Evolutionary conservation across 2,113 vertebrate genomes (phyloP).

Genomic region (Nyctereutes procyonoides): DNA sequence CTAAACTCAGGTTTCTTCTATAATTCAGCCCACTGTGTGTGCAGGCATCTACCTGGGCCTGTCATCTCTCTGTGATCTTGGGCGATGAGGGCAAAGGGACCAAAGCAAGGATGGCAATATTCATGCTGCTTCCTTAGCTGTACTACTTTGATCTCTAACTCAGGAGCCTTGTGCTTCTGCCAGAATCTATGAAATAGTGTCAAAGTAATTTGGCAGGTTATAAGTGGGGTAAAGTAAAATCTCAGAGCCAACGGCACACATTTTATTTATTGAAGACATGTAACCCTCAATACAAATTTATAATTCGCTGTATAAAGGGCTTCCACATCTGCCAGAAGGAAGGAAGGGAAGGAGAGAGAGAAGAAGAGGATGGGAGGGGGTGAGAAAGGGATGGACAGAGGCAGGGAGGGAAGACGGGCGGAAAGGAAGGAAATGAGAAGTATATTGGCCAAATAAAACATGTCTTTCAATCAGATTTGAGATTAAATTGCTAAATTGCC

Average conservation of each 20-base stretch:
- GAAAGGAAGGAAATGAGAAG: background rate
- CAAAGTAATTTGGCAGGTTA: background rate
- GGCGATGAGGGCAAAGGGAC: background rate
- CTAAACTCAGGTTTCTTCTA: background rate
- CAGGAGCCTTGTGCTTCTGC: background rate
- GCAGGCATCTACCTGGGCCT: background rate
- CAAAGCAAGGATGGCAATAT: background rate
- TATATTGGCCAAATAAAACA: background rate
- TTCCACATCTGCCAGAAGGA: background rate
- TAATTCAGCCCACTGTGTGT: background rate
- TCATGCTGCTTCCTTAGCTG: background rate
- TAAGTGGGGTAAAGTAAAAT: background rate
- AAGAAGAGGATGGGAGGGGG: background rate
- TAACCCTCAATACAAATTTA: background rate
- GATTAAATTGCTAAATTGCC: background rate
- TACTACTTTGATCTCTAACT: background rate
- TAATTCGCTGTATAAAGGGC: background rate
- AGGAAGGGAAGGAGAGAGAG: background rate
- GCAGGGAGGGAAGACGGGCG: fast-evolving
- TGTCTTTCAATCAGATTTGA: background rate
- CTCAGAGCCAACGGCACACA: background rate
- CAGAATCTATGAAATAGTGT: background rate
- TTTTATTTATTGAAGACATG: background rate
- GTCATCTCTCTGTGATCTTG: background rate
- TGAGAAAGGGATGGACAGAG: background rate